Evolutionary conservation across 2,113 vertebrate species (phyloP).

Genomic region (Madoqua kirkii): DNA sequence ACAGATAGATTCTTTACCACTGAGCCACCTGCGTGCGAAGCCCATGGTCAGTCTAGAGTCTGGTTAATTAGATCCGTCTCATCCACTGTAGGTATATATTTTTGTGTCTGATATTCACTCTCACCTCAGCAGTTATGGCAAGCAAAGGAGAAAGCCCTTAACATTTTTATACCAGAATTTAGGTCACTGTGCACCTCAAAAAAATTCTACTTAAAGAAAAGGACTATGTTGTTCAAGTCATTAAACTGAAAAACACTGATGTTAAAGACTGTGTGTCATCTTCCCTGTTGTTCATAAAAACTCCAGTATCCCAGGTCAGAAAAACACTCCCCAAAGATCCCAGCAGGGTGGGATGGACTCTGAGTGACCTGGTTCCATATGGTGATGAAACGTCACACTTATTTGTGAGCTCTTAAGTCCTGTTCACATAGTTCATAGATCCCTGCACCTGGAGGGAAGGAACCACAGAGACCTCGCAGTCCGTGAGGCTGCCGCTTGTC

Average conservation of each 20-base stretch:
- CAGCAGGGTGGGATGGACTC: background rate
- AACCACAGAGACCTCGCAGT: background rate
- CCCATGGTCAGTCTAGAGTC: background rate
- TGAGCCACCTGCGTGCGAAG: background rate
- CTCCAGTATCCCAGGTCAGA: background rate
- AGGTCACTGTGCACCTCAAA: too few species aligned
- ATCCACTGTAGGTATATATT: rapidly evolving
- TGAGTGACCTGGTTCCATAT: background rate
- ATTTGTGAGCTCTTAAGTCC: background rate
- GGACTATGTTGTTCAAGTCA: background rate
- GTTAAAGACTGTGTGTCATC: background rate
- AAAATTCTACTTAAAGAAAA: background rate
- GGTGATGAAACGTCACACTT: background rate
- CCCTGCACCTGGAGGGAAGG: background rate
- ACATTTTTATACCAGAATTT: background rate
- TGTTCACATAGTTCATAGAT: background rate
- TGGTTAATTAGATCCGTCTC: rapidly evolving
- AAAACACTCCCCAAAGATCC: background rate
- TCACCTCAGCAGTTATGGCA: background rate
- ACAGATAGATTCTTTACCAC: background rate
- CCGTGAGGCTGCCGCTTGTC: background rate
- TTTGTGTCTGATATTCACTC: background rate
- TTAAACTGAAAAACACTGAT: background rate
- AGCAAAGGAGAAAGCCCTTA: background rate
- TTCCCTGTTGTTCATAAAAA: background rate